A percentile compares a stretch with the other conserved stretches of the same genome.
Evolutionary conservation across 2,888 invertebrate species (phyloP).

Genomic region (Plemyria rubiginata): DNA sequence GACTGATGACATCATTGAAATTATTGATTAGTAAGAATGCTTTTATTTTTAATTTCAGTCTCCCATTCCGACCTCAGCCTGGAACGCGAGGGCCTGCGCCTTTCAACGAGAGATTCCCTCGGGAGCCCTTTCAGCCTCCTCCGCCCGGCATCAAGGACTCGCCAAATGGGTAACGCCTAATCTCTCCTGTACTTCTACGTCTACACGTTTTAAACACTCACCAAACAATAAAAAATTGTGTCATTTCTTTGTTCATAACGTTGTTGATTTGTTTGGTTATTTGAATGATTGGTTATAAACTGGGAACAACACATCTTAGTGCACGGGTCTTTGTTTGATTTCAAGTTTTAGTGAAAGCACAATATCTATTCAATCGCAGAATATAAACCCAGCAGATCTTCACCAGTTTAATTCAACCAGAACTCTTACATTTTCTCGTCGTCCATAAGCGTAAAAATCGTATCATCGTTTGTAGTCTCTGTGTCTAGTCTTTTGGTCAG

Average conservation of each 20-base stretch:
- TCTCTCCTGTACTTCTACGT: neutral
- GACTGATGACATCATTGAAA: neutral
- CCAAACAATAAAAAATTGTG: conserved; percentile 1
- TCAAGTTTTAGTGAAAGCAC: neutral
- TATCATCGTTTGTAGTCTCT: neutral
- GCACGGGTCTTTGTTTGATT: neutral
- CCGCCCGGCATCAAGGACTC: conserved; percentile 86
- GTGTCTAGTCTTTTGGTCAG: too few relatives aligned
- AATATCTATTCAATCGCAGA: neutral
- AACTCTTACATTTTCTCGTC: neutral
- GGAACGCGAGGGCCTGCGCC: conserved; percentile 41
- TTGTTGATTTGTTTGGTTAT: neutral
- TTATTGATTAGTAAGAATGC: neutral
- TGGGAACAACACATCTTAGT: conserved; percentile 1
- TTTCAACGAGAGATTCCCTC: conserved; percentile 61
- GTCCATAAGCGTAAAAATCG: neutral
- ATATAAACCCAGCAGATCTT: neutral
- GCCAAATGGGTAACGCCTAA: conserved; percentile 71
- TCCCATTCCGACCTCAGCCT: conserved; percentile 57
- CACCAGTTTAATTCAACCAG: neutral
- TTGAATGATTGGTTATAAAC: neutral
- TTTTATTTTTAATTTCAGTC: conserved; percentile 32
- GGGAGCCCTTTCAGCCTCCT: conserved; percentile 81
- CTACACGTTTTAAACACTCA: conserved; percentile 2
- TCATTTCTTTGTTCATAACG: neutral